Conservation (phyloP, 2,113 vertebrate genomes). For the Erythrocercus mccallii region DNA sequence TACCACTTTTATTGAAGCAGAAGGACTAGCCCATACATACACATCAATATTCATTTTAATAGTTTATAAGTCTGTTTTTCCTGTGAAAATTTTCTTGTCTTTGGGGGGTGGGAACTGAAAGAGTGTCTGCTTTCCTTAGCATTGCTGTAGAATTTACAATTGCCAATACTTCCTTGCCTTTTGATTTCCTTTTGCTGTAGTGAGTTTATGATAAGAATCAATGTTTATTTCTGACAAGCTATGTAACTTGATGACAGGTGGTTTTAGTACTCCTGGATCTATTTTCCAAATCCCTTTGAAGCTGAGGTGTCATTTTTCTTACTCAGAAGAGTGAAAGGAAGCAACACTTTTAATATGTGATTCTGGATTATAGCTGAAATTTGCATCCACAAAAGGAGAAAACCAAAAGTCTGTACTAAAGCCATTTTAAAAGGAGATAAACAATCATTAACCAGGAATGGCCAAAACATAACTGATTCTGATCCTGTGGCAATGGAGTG, state of each 20-base stretch:
- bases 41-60: not conserved
- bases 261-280: not conserved
- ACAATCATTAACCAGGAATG: not conserved
- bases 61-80: not conserved
- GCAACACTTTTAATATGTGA: not conserved
- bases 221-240: not conserved
- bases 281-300: not conserved
- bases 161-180: not conserved
- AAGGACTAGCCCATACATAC: not conserved
- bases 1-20: not conserved
- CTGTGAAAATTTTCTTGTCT: not conserved
- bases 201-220: not conserved
- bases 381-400: not conserved
- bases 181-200: not conserved
- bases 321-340: not conserved
- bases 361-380: not conserved
- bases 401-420: not conserved
- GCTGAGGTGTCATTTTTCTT: not conserved
- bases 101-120: rapidly evolving
- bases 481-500: not conserved
- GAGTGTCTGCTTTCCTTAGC: not conserved
- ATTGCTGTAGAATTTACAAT: not conserved
- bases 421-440: not conserved
- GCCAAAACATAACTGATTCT: not conserved
- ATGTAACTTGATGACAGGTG: not conserved